Conservation (phyloP, 2,113 vertebrate genomes). For the Ascaphus truei region DNA sequence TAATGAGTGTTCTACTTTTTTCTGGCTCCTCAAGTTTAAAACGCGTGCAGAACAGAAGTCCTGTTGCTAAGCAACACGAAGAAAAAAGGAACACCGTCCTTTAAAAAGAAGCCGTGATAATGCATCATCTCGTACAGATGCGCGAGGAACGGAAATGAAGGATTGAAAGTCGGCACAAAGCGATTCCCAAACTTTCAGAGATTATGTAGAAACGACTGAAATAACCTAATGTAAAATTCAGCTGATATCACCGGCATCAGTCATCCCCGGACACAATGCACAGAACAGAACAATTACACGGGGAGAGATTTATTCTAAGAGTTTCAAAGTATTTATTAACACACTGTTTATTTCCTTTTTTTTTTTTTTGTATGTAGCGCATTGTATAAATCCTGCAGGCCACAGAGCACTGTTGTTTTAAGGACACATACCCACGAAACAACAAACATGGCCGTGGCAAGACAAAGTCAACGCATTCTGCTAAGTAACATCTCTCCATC, state of each 20-base stretch:
- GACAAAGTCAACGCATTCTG: no score
- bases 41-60: conserved; percentile 21
- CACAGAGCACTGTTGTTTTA: no score
- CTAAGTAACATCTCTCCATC: no score
- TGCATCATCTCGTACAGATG: conserved; percentile 49
- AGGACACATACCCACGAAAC: no score
- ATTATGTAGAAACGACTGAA: conserved; percentile 44
- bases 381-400: no score
- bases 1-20: conserved; percentile 30
- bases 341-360: no score
- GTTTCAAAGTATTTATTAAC: no score
- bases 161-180: conserved; percentile 40
- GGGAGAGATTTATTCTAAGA: no score
- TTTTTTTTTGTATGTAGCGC: no score
- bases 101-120: conserved; percentile 53
- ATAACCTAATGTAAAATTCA: conserved; percentile 50
- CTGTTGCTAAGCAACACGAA: conserved; percentile 68
- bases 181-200: conserved; percentile 46
- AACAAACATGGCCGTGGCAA: no score
- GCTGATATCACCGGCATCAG: conserved; percentile 49
- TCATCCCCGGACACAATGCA: no score
- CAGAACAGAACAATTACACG: no score
- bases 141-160: conserved; percentile 39
- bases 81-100: conserved; percentile 49
- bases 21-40: conserved; percentile 31